Evolutionary conservation across 2,113 vertebrate species (phyloP).

Genomic region (Illadopsis cleaveri): DNA sequence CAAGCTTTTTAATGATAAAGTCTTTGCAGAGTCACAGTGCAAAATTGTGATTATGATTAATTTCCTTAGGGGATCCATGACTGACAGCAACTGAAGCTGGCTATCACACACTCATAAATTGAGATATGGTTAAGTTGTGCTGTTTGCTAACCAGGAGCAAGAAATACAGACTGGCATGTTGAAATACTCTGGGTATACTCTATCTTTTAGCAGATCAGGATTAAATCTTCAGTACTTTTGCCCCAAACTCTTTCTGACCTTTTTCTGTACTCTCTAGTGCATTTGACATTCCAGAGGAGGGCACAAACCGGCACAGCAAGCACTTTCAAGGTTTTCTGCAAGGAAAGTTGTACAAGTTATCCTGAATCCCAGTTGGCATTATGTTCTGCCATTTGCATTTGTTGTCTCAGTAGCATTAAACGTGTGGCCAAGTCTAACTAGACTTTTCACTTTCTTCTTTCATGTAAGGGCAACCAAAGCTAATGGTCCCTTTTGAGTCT

Average conservation of each 20-base stretch:
- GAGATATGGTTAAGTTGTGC: neutral
- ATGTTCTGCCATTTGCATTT: neutral
- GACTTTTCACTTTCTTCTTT: neutral
- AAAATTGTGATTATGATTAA: conserved; percentile 39
- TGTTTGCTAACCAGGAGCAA: neutral
- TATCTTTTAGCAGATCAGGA: neutral
- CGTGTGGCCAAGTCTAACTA: neutral
- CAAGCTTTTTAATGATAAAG: conserved; percentile 9
- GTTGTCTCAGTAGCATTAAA: neutral
- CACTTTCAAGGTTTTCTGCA: neutral
- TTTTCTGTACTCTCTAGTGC: neutral
- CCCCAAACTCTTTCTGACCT: conserved; percentile 24
- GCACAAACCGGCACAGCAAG: neutral
- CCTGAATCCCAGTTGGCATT: neutral
- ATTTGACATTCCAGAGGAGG: neutral
- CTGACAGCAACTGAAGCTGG: neutral
- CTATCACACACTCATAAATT: neutral
- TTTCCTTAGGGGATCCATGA: conserved; percentile 32
- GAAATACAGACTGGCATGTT: neutral
- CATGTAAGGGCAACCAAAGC: neutral
- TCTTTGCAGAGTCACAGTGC: conserved; percentile 20
- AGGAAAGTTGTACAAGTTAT: neutral
- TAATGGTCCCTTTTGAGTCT: neutral
- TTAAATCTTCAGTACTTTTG: neutral
- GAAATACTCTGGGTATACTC: neutral